A percentile compares a stretch with the other conserved stretches of the same genome.
Conservation (phyloP, 92 coral and sea anemone species). For the Parazoanthus atlanticus region DNA sequence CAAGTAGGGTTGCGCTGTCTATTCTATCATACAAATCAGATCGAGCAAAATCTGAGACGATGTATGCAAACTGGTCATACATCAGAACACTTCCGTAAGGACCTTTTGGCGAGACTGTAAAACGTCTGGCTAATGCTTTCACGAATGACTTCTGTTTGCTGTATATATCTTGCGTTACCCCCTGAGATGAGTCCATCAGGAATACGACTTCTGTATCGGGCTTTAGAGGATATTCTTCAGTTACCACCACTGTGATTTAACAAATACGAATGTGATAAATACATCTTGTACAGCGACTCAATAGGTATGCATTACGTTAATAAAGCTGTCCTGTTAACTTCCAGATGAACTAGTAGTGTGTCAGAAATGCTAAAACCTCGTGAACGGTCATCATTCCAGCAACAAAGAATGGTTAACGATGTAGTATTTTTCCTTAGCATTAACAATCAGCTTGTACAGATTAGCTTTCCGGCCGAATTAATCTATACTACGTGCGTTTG, state of each 20-base stretch:
- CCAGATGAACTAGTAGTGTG: too few species aligned
- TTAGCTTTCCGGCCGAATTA: too few species aligned
- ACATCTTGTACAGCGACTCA: too few species aligned
- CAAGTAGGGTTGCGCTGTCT: slow-evolving; percentile 60
- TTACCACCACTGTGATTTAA: slow-evolving; percentile 6
- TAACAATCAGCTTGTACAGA: too few species aligned
- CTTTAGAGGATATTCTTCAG: slow-evolving; percentile 35
- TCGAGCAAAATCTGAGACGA: slow-evolving; percentile 55
- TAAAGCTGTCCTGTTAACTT: too few species aligned
- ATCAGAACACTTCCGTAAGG: slow-evolving; percentile 80
- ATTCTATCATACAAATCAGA: slow-evolving; percentile 58
- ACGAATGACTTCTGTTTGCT: slow-evolving; percentile 72
- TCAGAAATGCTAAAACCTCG: too few species aligned
- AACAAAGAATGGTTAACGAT: too few species aligned
- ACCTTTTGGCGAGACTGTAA: slow-evolving; percentile 72
- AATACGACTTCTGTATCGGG: slow-evolving; percentile 76
- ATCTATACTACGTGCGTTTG: background rate
- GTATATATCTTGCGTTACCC: slow-evolving; percentile 67
- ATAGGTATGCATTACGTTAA: too few species aligned
- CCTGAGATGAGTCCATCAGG: slow-evolving; percentile 80
- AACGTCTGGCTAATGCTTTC: slow-evolving; percentile 55
- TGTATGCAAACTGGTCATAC: slow-evolving; percentile 67
- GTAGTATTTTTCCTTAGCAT: too few species aligned
- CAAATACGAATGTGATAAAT: background rate
- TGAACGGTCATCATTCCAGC: too few species aligned